Conservation (phyloP, 2,113 vertebrate genomes). For the Lepus timidus region DNA sequence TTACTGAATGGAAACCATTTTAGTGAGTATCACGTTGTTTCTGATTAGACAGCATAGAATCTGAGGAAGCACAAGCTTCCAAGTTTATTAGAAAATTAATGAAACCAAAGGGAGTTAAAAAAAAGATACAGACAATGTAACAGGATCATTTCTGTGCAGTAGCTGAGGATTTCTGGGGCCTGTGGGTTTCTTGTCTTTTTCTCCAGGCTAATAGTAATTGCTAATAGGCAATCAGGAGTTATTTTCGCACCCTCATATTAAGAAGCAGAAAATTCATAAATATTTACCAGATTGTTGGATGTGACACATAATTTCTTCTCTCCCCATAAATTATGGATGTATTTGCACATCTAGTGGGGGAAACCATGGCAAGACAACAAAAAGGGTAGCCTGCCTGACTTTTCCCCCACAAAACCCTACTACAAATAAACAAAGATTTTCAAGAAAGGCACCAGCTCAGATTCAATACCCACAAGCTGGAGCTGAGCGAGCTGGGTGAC, state of each 20-base stretch:
- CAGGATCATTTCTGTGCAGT: neutral
- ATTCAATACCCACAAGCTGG: neutral
- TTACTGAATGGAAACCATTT: constrained; percentile 4
- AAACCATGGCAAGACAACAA: neutral
- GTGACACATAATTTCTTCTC: constrained; percentile 63
- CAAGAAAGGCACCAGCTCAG: neutral
- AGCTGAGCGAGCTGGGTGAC: neutral
- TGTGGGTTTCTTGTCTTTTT: constrained; percentile 43
- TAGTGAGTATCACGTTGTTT: neutral
- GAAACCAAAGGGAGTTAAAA: constrained; percentile 53
- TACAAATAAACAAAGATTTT: neutral
- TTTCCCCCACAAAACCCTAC: neutral
- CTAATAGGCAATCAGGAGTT: constrained; percentile 60
- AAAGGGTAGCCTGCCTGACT: neutral
- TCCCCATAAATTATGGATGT: constrained; percentile 70
- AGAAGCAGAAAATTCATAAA: constrained; percentile 72
- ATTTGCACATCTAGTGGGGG: neutral
- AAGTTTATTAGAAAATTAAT: constrained; percentile 60
- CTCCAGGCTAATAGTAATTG: constrained; percentile 28
- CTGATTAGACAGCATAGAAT: neutral
- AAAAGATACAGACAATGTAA: constrained; percentile 17
- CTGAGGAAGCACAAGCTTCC: neutral
- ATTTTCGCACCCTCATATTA: constrained; percentile 65
- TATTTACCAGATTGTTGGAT: constrained; percentile 73
- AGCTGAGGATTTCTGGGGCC: neutral